phyloP scores from a whole-genome alignment of 2,113 vertebrate species.

The Daboia siamensis region DNA sequence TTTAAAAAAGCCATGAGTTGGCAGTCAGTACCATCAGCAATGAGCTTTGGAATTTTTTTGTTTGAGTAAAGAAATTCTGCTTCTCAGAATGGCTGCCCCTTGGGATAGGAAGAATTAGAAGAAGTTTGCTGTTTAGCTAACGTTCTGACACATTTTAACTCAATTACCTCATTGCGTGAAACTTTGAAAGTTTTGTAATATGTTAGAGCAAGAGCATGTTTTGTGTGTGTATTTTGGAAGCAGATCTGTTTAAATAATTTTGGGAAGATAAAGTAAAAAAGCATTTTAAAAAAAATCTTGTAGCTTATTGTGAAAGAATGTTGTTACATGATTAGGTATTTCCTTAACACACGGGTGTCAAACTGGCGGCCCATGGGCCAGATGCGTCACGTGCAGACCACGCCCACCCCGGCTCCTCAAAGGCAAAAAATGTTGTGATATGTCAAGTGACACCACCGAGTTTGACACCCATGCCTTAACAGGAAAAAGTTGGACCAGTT shows the following conservation, averaged over 20 bases:
- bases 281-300: not conserved
- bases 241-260: not conserved
- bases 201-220: not conserved
- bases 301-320: not conserved
- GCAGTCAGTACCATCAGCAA: not conserved
- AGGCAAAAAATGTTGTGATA: no score
- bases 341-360: not conserved
- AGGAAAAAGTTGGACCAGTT: not conserved
- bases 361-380: no score
- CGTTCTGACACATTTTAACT: conserved; percentile 21
- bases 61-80: not conserved
- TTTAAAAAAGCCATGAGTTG: conserved; percentile 6
- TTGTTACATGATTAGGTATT: not conserved
- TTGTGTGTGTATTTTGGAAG: not conserved
- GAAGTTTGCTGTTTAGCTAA: not conserved
- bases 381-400: no score
- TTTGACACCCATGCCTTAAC: not conserved
- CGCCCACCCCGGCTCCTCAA: no score
- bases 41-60: conserved; percentile 20
- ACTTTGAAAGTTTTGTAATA: conserved; percentile 7
- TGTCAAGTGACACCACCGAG: no score
- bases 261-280: not conserved
- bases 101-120: conserved; percentile 24
- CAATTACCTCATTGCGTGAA: conserved; percentile 17
- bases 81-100: conserved; percentile 4